Evolutionary conservation across 2,888 invertebrate genomes (phyloP), one percentile per base, ranked within the genome.

Genomic region (Hemicrepidius hirtus): DNA sequence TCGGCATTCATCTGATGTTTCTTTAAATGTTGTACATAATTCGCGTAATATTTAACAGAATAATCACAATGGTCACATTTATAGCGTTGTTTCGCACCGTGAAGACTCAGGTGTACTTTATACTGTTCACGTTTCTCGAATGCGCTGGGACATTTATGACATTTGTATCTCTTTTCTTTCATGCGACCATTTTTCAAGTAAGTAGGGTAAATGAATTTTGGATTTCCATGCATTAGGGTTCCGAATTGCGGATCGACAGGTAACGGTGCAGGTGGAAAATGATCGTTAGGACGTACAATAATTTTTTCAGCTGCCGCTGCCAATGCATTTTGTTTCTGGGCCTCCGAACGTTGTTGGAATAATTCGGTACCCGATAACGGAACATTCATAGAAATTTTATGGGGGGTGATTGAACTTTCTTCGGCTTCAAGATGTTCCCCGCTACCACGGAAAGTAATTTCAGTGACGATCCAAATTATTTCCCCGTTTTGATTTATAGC

Each of bases 71-170:
- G 88, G 79, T 94, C 92, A 87, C 96, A 96, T 79, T 91, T 92
- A 84, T 94, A 96, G 73, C 93, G 90, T 84, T 95, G 95, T 80
- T 93, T 92, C 0, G 95, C 93, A 3, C 96, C 96, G 83, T 96
- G 96, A 50, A 96, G 87, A 16, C 93, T 92, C 78, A 94, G 86
- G 85, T 96, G 96, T 24, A 94, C 92, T 84, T 94, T 93, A 85
- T 94, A 96, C 84, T 96, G 95, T 80, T 94, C 93, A 41, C 93
- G 88, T 86, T 96, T 95, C 81, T 95, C 94, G 85, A 96, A 96
- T 0, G 95, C 94, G 50, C 95, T 95, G 0, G 96, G 96, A 83
- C 96, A 96, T 86, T 95, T 94, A 80, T 92, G 92, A 84, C 95
- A 95, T 85, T 94, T 94, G 85, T 94, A 94, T 3, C 93, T 89